Conservation (phyloP, 1,140 invertebrate genomes). For the Aradophagus sp. region DNA sequence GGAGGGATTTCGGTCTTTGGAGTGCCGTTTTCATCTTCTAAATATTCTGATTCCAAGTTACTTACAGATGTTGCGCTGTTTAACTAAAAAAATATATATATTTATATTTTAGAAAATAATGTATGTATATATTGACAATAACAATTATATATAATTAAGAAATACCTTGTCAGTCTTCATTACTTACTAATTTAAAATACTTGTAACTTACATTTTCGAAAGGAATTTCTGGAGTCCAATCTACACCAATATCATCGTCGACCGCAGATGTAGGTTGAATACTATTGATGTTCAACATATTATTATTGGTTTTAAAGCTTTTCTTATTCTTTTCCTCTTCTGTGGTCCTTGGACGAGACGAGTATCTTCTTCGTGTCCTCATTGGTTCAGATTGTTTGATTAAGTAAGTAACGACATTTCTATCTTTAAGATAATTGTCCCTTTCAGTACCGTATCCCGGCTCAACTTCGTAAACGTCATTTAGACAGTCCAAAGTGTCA, state of each 20-base stretch:
- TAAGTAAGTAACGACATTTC: slow-evolving; percentile 93
- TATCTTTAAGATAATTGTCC: slow-evolving; percentile 89
- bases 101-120: no score
- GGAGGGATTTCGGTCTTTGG: slow-evolving; percentile 61
- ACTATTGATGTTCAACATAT: slow-evolving; percentile 65
- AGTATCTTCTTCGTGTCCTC: slow-evolving; percentile 75
- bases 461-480: slow-evolving; percentile 94
- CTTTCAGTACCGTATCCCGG: slow-evolving; percentile 89
- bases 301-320: slow-evolving; percentile 70
- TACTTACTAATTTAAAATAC: slow-evolving; percentile 11
- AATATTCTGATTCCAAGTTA: slow-evolving; percentile 72
- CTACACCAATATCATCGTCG: slow-evolving; percentile 85
- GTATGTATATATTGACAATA: no score
- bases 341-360: slow-evolving; percentile 76
- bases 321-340: slow-evolving; percentile 76
- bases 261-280: slow-evolving; percentile 70
- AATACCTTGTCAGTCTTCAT: no score
- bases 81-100: slow-evolving; percentile 63
- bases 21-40: slow-evolving; percentile 70
- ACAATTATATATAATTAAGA: no score
- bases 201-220: slow-evolving; percentile 90
- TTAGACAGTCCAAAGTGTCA: slow-evolving; percentile 87
- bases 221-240: slow-evolving; percentile 93
- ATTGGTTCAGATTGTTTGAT: slow-evolving; percentile 89
- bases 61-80: slow-evolving; percentile 74